Evolutionary conservation across 2,113 vertebrate species (phyloP), one percentile per base, ranked within the genome.

Genomic region (Eudyptes chrysolophus): DNA sequence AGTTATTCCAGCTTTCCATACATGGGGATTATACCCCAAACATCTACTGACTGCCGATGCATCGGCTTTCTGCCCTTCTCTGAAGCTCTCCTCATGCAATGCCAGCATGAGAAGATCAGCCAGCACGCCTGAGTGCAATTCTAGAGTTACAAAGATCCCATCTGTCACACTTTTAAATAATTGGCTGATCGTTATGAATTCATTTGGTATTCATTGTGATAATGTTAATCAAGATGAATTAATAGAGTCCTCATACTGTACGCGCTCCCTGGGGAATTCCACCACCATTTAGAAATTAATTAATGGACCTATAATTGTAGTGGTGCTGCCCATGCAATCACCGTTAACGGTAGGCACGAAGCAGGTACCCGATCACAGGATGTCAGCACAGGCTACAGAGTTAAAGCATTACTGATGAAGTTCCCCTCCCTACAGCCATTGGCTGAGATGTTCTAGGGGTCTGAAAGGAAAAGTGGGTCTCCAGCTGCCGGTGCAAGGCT

Each of bases 161-260:
- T 97, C 96, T 94, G 94, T 96, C 96, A 96, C 92, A 90, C 90
- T 95, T 89, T 77, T 89, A 96, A 97, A 94, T 97, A 97, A 96
- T 38, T 87, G 94, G 48, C 96, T 91, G 95, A 96, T 97, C 79
- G 17, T 95, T 96, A 92, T 46, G 96, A 92, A 96, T 94, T 95
- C 96, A 95, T 96, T 97, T 85, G 84, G 90, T 94, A 97, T 96
- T 97, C 96, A 85, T 7, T 97, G 97, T 92, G 92, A 94, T 97
- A 95, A 96, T 60, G 89, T 95, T 96, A 95, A 97, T 97, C 92
- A 96, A 94, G 95, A 97, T 49, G 97, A 97, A 97, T 97, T 94
- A 97, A 97, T 83, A 83, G 94, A 97, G 95, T 79, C 95, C 84
- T 95, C 94, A 60, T 25, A 85, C 95, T 85, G 89, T 86, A 83